These are phyloP conservation scores for Germaria angustata DNA, from an alignment of 2,888 invertebrate species.

Conservation along the genomic window DNA sequence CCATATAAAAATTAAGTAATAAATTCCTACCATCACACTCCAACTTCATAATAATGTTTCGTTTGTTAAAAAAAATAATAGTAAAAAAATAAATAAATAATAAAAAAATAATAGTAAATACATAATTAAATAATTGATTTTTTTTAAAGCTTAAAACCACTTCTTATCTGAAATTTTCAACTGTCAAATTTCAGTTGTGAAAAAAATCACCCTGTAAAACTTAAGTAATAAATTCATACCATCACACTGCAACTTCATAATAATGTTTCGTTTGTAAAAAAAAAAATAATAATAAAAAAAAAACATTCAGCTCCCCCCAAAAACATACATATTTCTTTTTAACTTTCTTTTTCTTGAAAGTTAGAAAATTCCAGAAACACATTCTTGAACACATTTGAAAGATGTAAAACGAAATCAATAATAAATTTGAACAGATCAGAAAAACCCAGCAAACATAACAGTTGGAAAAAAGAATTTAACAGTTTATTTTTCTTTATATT, in stretches of 20 bases:
- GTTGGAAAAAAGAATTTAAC: not conserved
- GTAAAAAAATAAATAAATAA: too few species aligned
- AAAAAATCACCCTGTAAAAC: not conserved
- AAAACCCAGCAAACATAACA: not conserved
- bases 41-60: too few species aligned
- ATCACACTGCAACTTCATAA: not conserved
- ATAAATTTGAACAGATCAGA: not conserved
- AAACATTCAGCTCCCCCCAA: not conserved
- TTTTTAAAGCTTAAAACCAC: too few species aligned
- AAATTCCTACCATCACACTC: too few species aligned
- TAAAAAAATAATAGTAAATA: too few species aligned
- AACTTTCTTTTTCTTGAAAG: constrained; percentile 30
- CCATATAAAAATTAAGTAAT: too few species aligned
- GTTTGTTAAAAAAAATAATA: too few species aligned
- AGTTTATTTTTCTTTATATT: not conserved
- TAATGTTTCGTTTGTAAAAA: not conserved
- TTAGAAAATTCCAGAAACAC: constrained; percentile 2
- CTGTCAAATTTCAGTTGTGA: too few species aligned
- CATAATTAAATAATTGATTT: too few species aligned
- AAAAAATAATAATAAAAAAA: too few species aligned
- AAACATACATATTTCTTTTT: too few species aligned
- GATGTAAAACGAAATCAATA: not conserved
- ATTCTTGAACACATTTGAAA: not conserved
- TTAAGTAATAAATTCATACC: not conserved
- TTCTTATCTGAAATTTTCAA: too few species aligned